phyloP scores from a whole-genome alignment of 2,797 vertebrate species.

The Mus caroli region DNA sequence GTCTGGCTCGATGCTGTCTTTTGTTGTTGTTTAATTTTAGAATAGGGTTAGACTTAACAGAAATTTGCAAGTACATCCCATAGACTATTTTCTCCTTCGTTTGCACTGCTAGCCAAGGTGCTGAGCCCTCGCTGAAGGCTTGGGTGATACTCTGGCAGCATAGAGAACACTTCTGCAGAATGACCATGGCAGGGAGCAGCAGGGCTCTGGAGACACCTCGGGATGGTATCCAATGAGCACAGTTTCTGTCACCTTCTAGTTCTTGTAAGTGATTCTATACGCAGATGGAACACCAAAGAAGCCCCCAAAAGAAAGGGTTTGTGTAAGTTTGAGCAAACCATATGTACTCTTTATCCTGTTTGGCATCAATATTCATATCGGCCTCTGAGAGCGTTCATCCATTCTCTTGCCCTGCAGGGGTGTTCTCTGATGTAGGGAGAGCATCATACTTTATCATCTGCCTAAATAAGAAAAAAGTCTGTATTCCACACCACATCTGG shows the following conservation, averaged over 20 bases:
- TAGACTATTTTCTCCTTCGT: not conserved
- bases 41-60: not conserved
- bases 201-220: fast-evolving
- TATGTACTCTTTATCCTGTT: not conserved
- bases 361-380: not conserved
- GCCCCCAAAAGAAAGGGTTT: not conserved
- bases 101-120: not conserved
- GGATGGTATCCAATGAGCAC: not conserved
- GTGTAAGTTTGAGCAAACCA: slow-evolving; percentile 10
- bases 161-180: not conserved
- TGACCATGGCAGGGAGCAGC: not conserved
- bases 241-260: slow-evolving; percentile 16
- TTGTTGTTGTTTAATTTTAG: not conserved
- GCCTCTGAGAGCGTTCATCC: slow-evolving; percentile 24
- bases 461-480: slow-evolving; percentile 16
- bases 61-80: not conserved
- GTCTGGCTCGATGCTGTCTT: not conserved
- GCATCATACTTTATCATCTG: not conserved
- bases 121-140: no score
- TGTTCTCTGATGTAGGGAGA: not conserved
- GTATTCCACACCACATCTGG: slow-evolving; percentile 18
- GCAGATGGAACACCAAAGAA: not conserved
- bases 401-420: not conserved
- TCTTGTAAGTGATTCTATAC: slow-evolving; percentile 20
- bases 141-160: not conserved